phyloP scores from a whole-genome alignment of 2,113 vertebrate species.

The Rostratula benghalensis region DNA sequence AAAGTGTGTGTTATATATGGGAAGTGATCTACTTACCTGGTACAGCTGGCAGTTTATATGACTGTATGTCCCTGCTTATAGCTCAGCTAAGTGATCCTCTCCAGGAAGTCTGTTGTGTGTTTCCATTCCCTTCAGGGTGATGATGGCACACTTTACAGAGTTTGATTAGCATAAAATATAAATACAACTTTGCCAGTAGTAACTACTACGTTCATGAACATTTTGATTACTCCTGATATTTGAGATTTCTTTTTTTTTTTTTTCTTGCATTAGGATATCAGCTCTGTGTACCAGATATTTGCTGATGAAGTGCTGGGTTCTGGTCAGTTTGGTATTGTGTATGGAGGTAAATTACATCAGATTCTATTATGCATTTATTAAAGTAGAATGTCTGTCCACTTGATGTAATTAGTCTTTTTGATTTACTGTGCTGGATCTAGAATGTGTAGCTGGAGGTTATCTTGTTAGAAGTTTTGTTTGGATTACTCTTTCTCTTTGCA shows the following conservation, averaged over 20 bases:
- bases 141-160: not conserved
- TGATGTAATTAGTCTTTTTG: not conserved
- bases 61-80: not conserved
- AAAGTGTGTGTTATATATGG: not conserved
- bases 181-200: not conserved
- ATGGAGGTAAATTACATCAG: slow-evolving; percentile 85
- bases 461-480: not conserved
- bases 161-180: not conserved
- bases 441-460: not conserved
- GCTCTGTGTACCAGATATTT: slow-evolving; percentile 98
- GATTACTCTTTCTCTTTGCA: not conserved
- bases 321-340: slow-evolving; percentile 97
- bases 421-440: not conserved
- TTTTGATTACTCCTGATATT: not conserved
- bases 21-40: not conserved
- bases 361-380: not conserved
- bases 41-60: not conserved
- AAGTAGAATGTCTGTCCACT: not conserved
- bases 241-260: slow-evolving; percentile 13
- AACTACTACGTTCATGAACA: not conserved
- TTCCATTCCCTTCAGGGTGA: not conserved
- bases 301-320: slow-evolving; percentile 98
- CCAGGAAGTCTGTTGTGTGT: not conserved
- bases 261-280: slow-evolving; percentile 86
- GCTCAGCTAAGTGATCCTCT: not conserved